Evolutionary conservation across 2,113 vertebrate species (phyloP), one percentile per base, ranked within the genome.

Genomic region (Eudyptes chrysolophus): DNA sequence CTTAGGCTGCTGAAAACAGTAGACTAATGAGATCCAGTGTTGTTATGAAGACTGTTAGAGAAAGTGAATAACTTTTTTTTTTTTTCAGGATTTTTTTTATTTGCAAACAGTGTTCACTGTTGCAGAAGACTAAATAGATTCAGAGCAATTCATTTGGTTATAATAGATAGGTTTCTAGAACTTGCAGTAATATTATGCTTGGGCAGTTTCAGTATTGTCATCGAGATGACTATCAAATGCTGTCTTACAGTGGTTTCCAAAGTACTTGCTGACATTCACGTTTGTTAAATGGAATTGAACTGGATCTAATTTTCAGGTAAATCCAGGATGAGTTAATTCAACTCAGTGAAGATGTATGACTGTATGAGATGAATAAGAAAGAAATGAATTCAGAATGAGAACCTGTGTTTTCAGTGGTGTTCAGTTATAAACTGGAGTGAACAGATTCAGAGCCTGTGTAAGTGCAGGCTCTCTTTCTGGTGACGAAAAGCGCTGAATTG

Each of bases 1-100:
- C 46, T 94, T 68, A 88, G 24, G 13, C 80, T 66, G 38, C 65
- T 92, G 88, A 94, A 93, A 77, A 57, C 69, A 94, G 57, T 85
- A 68, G 71, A 52, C 32, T 89, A 94, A 95, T 75, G 64, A 89
- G 32, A 77, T 84, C 40, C 61, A 76, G 17, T 15, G 79, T 22
- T 80, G 11, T 66, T 69, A 20, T 10, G 27, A 92, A 87, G n/a
- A 66, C 12, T 46, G 22, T 36, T 69, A 61, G 18, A 93, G 54
- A 91, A 89, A 79, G 16, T 15, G 16, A 51, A 36, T n/a, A 69
- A 54, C 19, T 38, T 19, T 25, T 44, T 36, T 30, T 42, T 42
- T 57, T 48, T 87, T 70, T 69, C 7, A 25, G 6, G 48, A 64
- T 8, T 7, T 62, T 52, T 91, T 75, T 21, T 27, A 62, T 89